Percentiles rank a stretch among this genome's conserved stretches.
Conservation (phyloP, 2,113 vertebrate genomes). For the Oceanodroma tethys region DNA sequence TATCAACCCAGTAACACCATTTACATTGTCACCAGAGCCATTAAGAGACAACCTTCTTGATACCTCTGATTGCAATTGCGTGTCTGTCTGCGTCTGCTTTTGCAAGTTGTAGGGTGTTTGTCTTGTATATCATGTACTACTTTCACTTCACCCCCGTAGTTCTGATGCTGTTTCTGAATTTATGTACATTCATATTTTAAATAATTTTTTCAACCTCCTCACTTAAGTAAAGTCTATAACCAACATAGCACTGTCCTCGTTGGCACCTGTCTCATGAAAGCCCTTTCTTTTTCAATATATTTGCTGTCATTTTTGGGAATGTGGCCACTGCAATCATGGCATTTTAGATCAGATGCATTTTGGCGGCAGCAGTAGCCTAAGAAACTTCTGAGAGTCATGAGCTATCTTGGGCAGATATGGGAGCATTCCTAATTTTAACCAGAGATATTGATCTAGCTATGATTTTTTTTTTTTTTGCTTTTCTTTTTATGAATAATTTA, state of each 20-base stretch:
- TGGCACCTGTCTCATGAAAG: neutral
- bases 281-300: neutral
- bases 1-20: neutral
- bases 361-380: neutral
- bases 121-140: neutral
- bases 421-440: slow-evolving; percentile 34
- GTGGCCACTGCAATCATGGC: neutral
- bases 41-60: neutral
- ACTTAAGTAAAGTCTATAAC: neutral
- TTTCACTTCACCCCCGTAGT: neutral
- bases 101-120: neutral
- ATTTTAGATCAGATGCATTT: neutral
- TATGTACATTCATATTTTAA: neutral
- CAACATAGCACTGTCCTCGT: neutral
- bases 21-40: neutral
- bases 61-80: neutral
- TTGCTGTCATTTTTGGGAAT: neutral
- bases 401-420: neutral
- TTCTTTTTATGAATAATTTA: slow-evolving; percentile 61
- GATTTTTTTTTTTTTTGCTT: neutral
- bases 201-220: neutral
- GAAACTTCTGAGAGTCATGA: neutral
- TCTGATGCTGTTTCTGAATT: neutral
- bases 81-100: neutral
- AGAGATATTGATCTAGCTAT: slow-evolving; percentile 7